These are phyloP conservation scores for Nasonia longicornis DNA, from an alignment of 1,140 invertebrate genomes.

Conservation along the genomic window DNA sequence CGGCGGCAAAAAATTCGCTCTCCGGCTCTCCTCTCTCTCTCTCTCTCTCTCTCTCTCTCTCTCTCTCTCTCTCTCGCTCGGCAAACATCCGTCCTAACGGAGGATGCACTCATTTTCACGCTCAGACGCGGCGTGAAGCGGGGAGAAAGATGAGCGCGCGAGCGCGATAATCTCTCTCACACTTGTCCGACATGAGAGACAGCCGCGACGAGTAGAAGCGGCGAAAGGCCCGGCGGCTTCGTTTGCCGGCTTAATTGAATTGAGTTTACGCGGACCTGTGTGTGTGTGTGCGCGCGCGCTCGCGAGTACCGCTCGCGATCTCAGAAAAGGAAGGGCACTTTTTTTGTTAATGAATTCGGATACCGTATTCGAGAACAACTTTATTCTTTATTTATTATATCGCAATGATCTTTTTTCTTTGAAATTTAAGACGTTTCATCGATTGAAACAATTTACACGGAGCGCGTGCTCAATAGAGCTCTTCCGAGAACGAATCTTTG, in stretches of 20 bases:
- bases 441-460: not conserved
- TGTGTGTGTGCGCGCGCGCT: not conserved
- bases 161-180: conserved; percentile 27
- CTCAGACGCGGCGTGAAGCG: conserved; percentile 13
- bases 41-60: not conserved
- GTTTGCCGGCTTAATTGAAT: conserved; percentile 31
- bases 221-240: not conserved
- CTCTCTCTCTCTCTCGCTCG: not conserved
- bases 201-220: not conserved
- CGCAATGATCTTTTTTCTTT: no score
- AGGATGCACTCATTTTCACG: conserved; percentile 43
- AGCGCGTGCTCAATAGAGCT: no score
- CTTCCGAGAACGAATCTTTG: not conserved
- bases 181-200: conserved; percentile 1
- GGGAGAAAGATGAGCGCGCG: not conserved
- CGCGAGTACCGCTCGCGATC: no score
- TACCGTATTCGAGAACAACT: no score
- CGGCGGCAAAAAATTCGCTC: not conserved
- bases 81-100: conserved; percentile 31
- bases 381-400: no score
- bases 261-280: conserved; percentile 6
- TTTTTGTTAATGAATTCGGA: not conserved
- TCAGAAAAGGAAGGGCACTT: no score
- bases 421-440: not conserved
- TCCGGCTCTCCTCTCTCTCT: not conserved